Percentiles rank a stretch among this genome's conserved stretches.
Conservation (phyloP, 2,113 vertebrate species). For the Scolopax mira region DNA sequence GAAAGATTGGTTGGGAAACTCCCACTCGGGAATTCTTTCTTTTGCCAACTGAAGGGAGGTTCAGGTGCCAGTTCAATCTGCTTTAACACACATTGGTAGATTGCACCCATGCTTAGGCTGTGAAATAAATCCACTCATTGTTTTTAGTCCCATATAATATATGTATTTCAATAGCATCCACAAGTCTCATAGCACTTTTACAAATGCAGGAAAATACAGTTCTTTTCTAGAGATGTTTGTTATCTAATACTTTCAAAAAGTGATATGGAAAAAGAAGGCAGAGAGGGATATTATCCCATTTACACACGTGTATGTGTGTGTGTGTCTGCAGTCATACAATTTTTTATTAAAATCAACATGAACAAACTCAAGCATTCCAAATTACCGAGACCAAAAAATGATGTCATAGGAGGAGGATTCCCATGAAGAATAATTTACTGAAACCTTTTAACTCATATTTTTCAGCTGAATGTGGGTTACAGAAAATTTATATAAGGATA, state of each 20-base stretch:
- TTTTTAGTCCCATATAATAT: not conserved
- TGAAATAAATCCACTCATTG: not conserved
- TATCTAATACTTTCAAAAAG: not conserved
- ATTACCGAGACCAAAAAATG: not conserved
- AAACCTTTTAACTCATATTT: not conserved
- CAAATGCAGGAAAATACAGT: not conserved
- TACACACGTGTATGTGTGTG: rapidly evolving
- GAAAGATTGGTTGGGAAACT: constrained; percentile 26
- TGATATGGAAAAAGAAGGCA: not conserved
- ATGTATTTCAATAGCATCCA: not conserved
- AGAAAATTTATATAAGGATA: not conserved
- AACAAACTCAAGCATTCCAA: not conserved
- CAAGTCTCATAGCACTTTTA: not conserved
- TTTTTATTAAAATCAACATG: not conserved
- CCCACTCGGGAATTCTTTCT: constrained; percentile 1
- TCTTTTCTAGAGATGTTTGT: not conserved
- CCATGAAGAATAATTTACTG: not conserved
- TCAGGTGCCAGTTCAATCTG: not conserved
- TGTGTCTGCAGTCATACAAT: not conserved
- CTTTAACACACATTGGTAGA: not conserved
- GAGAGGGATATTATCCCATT: not conserved
- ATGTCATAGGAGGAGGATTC: not conserved
- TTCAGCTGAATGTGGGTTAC: not conserved
- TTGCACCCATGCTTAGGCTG: not conserved
- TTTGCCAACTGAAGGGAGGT: not conserved